Evolutionary conservation across 2,888 invertebrate species (phyloP), one percentile per base, ranked within the genome.

Genomic region (Drosophila fungiperda): DNA sequence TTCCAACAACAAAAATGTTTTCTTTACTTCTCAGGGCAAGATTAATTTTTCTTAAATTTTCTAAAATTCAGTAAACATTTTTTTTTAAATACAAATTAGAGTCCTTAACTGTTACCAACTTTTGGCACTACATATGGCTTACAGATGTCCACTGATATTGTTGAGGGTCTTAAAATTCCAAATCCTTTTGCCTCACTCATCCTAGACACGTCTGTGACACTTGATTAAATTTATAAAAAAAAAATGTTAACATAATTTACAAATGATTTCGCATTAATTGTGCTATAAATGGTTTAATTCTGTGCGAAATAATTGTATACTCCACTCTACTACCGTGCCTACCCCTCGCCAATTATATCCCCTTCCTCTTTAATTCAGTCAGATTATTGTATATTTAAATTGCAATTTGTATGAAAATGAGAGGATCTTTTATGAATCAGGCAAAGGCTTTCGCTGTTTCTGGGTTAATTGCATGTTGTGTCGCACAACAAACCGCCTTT

Each of bases 391-490:
- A 23, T 20, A 58, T 76, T 65, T 62, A 58, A 65, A 55, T 32
- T 36, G 38, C 50, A 59, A 78, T 72, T 66, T 33, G 61, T 79
- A 29, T 59, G 20, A 60, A 64, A 50, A 50, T 62, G n/a, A 33
- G 53, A 23, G 54, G 66, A 64, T 78, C 60, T 66, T 54, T 58
- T 60, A 29, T 52, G 80, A 64, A 71, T 65, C 60, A 49, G 40
- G 40, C 32, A 45, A 73, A 73, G 42, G 40, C 52, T 58, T 57
- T 36, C 62, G 50, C 60, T 60, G 42, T 64, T 58, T 45, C 53
- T 70, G 76, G 66, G 62, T 77, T 78, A 78, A 78, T 78, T 80
- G 77, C 60, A 64, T 67, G 77, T 70, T 80, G 70, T 61, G 54
- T 53, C 17, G 9, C 15, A 23, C 26, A 36, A 48, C 52, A 62